Evolutionary conservation across 2,888 invertebrate species (phyloP), one percentile per base, ranked within the genome.

Genomic region (Sinhomidia bicolor): DNA sequence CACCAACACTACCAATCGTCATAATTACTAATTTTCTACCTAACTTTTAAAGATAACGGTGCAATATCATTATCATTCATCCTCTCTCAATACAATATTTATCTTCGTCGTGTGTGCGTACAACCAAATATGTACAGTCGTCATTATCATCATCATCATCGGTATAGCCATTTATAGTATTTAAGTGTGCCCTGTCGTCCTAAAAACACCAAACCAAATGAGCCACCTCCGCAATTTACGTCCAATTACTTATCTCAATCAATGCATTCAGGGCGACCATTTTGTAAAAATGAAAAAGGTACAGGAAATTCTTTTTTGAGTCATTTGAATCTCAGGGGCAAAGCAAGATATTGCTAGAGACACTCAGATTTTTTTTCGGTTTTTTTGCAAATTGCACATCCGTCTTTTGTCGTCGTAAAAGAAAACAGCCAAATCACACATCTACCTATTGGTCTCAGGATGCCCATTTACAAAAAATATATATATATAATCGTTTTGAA

Each of bases 41-140:
- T 47, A 74, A 47, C 47, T 47, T 74, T 74, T 74, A 47, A 80
- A 87, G 51, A 62, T 87, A 82, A 87, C 87, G 87, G 87, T 87
- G 87, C 87, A 87, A 87, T 87, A 54, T 76, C 47, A 47, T 76
- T 20, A 57, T 78, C 54, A 78, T 12, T 44, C 12, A 71, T 71
- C 23, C 41, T 71, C 14, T 44, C 26, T 71, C 54, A 26, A 10
- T 26, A 26, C 29, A 12, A 60, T 71, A 29, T 76, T 36, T 23
- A 23, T 32, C n/a, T n/a, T n/a, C n/a, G 23, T 54, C 12, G 51
- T 74, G 20, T 47, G 26, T 51, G 1, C n/a, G 78, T 32, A 54
- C 29, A 78, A 20, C 54, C 78, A 78, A 78, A 54, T 54, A 57
- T 78, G 54, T 78, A 51, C 51, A 57, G 78, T 44, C 23, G 17